These are phyloP conservation scores for Nycticebus coucang DNA, from an alignment of 2,113 vertebrate species.

Conservation along the genomic window DNA sequence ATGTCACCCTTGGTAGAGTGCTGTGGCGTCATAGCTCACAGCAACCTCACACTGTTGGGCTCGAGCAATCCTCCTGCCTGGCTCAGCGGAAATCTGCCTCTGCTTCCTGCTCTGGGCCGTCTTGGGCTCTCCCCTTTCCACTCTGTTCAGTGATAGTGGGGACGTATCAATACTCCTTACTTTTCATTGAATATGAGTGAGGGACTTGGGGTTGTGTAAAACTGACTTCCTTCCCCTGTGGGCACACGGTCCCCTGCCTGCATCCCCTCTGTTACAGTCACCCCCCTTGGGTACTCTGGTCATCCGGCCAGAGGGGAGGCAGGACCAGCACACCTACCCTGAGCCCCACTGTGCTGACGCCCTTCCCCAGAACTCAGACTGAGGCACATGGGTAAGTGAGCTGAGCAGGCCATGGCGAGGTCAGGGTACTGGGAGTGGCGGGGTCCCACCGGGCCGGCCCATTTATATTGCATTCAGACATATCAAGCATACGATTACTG, in stretches of 20 bases:
- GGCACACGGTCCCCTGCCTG: slow-evolving; percentile 29
- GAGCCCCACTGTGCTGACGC: neutral
- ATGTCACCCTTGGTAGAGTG: no score
- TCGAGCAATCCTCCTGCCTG: no score
- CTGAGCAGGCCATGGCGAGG: neutral
- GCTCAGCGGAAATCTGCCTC: no score
- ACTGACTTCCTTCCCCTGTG: slow-evolving; percentile 64
- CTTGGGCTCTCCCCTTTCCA: slow-evolving; percentile 63
- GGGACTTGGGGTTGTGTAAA: slow-evolving; percentile 80
- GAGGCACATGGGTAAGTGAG: neutral
- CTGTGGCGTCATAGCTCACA: no score
- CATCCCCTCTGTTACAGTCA: neutral
- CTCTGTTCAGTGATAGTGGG: slow-evolving; percentile 66
- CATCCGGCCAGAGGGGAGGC: neutral
- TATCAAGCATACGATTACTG: slow-evolving; percentile 87
- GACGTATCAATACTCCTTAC: slow-evolving; percentile 76
- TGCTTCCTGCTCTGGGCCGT: neutral
- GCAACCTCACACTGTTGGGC: no score
- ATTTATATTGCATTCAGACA: slow-evolving; percentile 86
- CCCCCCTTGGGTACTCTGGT: neutral
- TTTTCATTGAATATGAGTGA: slow-evolving; percentile 77
- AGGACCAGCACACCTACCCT: neutral
- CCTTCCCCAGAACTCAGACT: neutral
- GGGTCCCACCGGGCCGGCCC: slow-evolving; percentile 52
- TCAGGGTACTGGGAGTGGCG: neutral